Evolutionary conservation across 2,888 invertebrate species (phyloP).

Genomic region (Ectemnius lituratus): DNA sequence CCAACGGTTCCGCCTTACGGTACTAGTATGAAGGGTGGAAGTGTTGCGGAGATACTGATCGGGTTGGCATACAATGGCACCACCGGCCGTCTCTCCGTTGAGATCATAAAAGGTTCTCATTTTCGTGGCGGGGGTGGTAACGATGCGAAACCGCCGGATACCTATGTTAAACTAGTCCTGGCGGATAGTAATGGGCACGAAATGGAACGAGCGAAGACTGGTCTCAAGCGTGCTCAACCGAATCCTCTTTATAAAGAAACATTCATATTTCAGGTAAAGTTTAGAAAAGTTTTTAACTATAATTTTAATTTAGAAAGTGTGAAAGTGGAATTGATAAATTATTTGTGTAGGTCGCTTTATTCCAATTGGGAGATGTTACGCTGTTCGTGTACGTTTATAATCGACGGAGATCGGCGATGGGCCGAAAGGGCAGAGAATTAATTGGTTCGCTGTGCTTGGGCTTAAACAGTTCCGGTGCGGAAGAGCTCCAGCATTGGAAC

Average conservation of each 20-base stretch:
- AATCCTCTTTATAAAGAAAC: conserved; percentile 98
- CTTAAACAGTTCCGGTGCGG: conserved; percentile 93
- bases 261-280: conserved; percentile 92
- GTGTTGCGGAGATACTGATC: conserved; percentile 92
- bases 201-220: conserved; percentile 95
- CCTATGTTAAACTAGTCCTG: conserved; percentile 94
- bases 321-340: neutral
- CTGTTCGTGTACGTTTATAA: conserved; percentile 96
- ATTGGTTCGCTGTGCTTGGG: conserved; percentile 98
- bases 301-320: neutral
- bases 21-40: conserved; percentile 86
- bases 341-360: conserved; percentile 88
- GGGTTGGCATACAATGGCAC: conserved; percentile 95
- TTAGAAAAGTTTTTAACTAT: neutral
- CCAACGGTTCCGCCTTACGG: conserved; percentile 74
- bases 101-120: conserved; percentile 89
- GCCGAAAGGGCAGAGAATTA: conserved; percentile 96
- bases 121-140: conserved; percentile 79
- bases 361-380: conserved; percentile 96
- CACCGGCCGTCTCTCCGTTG: conserved; percentile 95
- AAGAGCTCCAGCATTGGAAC: conserved; percentile 95
- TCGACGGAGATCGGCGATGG: conserved; percentile 93
- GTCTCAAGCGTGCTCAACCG: conserved; percentile 93
- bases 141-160: conserved; percentile 88
- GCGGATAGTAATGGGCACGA: conserved; percentile 96